Base-by-base conservation (phyloP, 2,888 invertebrate species). In the Biston stratarius region DNA sequence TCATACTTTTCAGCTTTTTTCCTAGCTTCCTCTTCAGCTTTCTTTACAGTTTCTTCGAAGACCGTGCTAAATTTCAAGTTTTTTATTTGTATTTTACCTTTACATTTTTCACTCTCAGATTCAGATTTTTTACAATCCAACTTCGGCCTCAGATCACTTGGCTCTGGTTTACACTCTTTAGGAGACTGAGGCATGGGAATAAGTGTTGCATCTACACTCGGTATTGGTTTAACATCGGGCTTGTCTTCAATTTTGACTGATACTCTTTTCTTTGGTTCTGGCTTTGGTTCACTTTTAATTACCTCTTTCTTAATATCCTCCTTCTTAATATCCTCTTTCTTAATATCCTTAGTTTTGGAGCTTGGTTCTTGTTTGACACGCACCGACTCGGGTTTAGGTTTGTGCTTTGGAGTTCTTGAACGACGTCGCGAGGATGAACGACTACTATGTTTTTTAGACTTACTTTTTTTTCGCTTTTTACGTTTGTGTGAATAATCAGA, bases 41-140 rank as follows among this genome's bases (percentile, higher is more conserved):
- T 94, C 77, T 95, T 95, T 0, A 96, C 95, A 8, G 95, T 95
- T 72, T 95, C 95, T 77, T 95, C 96, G 86, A 95, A 96, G 24
- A 96, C 95, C 24, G 95, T 88, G 82, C 96, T 96, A 69, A 95
- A 95, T 78, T 96, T 96, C 12, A 96, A 87, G 83, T 96, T 95
- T 82, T 96, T 96, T 70, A 96, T 96, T 76, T 95, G 92, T 75
- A 96, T 96, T 89, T 95, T 96, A 53, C 91, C 85, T 76, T 94
- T 94, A 7, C 84, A 75, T 74, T 90, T 94, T 60, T 94, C 94
- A 80, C 71, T 81, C 24, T 94, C 94, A 2, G 76, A 36, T 53
- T 70, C 71, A 8, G 64, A n/a, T 42, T 89, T 88, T 69, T 72
- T 74, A 5, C 49, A 40, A 59, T 70, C 71, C n/a, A 71, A 34